These are phyloP conservation scores for Zaprionus lineosus DNA, from an alignment of 2,888 invertebrate species.

Conservation along the genomic window DNA sequence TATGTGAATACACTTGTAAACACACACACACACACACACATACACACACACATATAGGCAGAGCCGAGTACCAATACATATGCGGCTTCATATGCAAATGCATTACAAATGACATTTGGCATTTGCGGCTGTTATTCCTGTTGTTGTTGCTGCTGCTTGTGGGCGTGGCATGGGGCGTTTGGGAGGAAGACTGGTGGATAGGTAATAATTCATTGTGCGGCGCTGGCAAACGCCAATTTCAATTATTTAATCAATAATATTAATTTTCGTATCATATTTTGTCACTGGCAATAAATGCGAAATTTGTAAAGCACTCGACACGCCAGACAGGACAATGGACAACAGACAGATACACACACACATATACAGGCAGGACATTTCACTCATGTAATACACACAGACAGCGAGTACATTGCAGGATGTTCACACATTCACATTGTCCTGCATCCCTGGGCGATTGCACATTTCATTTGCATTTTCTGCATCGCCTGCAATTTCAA, in stretches of 20 bases:
- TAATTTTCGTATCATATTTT: constrained; percentile 83
- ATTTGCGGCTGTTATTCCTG: constrained; percentile 18
- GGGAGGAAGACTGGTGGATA: background rate
- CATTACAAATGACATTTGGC: constrained; percentile 50
- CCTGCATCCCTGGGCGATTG: constrained; percentile 46
- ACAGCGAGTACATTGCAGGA: constrained; percentile 33
- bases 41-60: constrained; percentile 9
- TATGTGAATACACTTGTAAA: too few relatives aligned
- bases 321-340: constrained; percentile 35
- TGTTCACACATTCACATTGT: constrained; percentile 73
- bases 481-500: constrained; percentile 76
- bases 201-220: constrained; percentile 70
- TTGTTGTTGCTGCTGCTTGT: constrained; percentile 6
- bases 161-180: background rate
- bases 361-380: constrained; percentile 51
- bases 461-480: constrained; percentile 77
- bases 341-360: constrained; percentile 8
- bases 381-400: constrained; percentile 58
- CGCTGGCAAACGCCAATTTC: constrained; percentile 81
- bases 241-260: constrained; percentile 84
- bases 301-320: constrained; percentile 71
- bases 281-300: constrained; percentile 83
- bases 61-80: background rate
- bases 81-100: constrained; percentile 22
- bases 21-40: constrained; percentile 7